Percentiles rank a stretch among this genome's conserved stretches.
phyloP scores from a whole-genome alignment of 2,797 vertebrate species.

The Poeciliopsis presidionis region DNA sequence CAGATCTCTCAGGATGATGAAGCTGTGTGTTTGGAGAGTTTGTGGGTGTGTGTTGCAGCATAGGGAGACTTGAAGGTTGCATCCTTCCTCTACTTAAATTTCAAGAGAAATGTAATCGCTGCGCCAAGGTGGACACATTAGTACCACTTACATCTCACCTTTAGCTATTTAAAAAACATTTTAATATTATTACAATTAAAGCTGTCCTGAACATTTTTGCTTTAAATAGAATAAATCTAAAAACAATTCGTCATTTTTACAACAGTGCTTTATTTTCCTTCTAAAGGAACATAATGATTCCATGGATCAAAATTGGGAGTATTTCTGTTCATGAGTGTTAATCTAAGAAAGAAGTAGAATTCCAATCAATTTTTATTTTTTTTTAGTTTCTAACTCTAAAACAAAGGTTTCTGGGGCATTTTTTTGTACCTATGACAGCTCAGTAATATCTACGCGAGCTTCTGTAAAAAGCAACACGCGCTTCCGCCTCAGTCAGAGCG shows the following conservation, averaged over 20 bases:
- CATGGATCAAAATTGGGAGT: neutral
- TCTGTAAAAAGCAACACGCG: constrained; percentile 10
- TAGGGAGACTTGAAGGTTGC: neutral
- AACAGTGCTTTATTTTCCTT: neutral
- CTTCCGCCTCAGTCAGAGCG: constrained; percentile 26
- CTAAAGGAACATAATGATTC: neutral
- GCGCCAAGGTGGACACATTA: neutral
- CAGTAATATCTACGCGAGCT: constrained; percentile 15
- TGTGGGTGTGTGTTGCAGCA: constrained; percentile 73
- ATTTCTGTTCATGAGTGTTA: neutral
- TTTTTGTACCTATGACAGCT: constrained; percentile 1
- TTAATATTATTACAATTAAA: neutral
- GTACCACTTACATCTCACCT: neutral
- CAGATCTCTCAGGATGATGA: constrained; percentile 13
- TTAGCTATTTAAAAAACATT: neutral
- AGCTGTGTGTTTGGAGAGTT: constrained; percentile 21
- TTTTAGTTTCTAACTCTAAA: neutral
- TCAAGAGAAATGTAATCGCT: neutral
- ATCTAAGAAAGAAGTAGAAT: neutral
- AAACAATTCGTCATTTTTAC: neutral
- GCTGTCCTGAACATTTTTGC: neutral
- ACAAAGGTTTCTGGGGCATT: neutral
- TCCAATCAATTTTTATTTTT: too few relatives aligned
- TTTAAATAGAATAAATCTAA: neutral
- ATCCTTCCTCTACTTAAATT: neutral